These are phyloP conservation scores for Pithys albifrons DNA, from an alignment of 2,113 vertebrate genomes.

Conservation along the genomic window DNA sequence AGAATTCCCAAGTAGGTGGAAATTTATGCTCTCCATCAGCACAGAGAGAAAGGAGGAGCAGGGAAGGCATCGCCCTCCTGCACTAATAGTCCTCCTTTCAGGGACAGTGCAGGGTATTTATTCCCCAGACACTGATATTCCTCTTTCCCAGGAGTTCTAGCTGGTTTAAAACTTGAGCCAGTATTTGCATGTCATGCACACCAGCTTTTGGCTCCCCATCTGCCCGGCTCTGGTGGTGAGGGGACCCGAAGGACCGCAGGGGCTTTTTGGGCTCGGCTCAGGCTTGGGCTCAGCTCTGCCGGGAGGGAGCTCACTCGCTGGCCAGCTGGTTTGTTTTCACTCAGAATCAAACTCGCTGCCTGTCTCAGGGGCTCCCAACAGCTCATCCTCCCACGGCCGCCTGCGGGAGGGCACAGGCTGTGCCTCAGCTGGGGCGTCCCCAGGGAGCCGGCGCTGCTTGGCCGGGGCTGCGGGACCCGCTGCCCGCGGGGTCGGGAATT, in stretches of 20 bases:
- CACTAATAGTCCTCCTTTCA: neutral
- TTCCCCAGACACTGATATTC: neutral
- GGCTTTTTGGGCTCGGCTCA: neutral
- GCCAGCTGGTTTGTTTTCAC: neutral
- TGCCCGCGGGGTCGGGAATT: too few relatives aligned
- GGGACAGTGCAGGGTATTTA: neutral
- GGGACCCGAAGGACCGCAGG: neutral
- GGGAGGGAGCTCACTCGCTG: neutral
- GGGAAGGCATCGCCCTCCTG: neutral
- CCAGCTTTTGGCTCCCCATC: neutral
- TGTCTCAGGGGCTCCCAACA: neutral
- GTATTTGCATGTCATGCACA: neutral
- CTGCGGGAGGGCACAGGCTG: neutral
- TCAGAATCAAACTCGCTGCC: neutral
- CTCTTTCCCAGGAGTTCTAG: neutral
- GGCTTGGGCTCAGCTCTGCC: neutral
- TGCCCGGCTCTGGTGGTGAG: neutral
- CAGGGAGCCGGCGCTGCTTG: neutral
- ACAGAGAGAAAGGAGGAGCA: neutral
- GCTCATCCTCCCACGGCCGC: neutral
- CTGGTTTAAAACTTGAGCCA: neutral
- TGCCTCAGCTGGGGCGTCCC: neutral
- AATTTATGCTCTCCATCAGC: neutral
- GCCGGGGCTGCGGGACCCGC: neutral
- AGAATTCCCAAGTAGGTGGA: conserved; percentile 21